Evolutionary conservation across 2,113 vertebrate species (phyloP), one percentile per base, ranked within the genome.

Genomic region (Setophaga kirtlandii): DNA sequence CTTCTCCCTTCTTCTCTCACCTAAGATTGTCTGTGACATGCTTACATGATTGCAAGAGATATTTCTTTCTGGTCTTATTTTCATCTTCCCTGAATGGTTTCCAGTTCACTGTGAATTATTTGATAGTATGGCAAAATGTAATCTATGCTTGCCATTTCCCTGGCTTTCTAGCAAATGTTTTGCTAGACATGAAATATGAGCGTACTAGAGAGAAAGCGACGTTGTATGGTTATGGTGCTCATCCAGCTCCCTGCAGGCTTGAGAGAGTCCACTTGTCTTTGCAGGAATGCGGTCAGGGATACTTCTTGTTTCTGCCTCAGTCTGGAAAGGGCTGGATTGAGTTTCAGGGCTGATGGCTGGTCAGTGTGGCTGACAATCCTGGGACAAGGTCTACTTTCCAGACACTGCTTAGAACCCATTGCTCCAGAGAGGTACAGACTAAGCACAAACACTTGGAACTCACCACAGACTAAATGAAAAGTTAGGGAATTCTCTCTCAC

Each of bases 31-130:
- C 64, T 83, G 11, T 71, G 80, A 91, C 52, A 64, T 19, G 17
- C 64, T 94, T 94, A 94, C 62, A 87, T 50, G 77, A 87, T 50
- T 89, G 22, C 47, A 84, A 89, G 47, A 76, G 47, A 94, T 95
- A 94, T 89, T 78, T 84, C 25, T 89, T 89, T 76, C 73, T 95
- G 49, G 35, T 64, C 28, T 87, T 87, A 75, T 84, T 94, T 96
- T 95, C 65, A 42, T 87, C 77, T 94, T 93, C 77, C 58, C 73
- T 84, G 80, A 95, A 94, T 58, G 28, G 47, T 22, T 94, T 95
- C 80, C 89, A 94, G 56, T 60, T 89, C 73, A 68, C 28, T 30
- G 41, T 89, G 60, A 92, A 87, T 90, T 91, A 87, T 94, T 87
- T 94, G 64, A 84, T 84, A 68, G 47, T 53, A 56, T 20, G 31